These are phyloP conservation scores for Philonicus albiceps DNA, from an alignment of 2,888 invertebrate species.

Conservation along the genomic window DNA sequence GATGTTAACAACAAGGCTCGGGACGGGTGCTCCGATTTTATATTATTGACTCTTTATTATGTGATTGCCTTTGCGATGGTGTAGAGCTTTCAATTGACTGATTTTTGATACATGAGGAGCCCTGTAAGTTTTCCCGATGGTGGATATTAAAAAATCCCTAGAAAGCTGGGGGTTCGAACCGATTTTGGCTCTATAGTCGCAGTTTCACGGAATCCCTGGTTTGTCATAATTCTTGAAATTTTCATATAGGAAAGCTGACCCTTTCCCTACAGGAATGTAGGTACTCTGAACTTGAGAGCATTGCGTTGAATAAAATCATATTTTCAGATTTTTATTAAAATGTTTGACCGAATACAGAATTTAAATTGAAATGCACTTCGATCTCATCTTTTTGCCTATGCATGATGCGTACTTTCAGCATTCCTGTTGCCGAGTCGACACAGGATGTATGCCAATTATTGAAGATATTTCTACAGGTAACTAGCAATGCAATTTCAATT, in stretches of 20 bases:
- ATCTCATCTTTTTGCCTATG: background rate
- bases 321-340: background rate
- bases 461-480: background rate
- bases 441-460: background rate
- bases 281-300: background rate
- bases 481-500: background rate
- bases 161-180: background rate
- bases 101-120: conserved; percentile 31
- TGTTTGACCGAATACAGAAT: background rate
- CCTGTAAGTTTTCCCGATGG: background rate
- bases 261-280: background rate
- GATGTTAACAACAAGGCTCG: background rate
- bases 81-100: conserved; percentile 45
- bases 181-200: background rate
- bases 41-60: conserved; percentile 47
- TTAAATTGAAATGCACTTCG: background rate
- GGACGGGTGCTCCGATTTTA: conserved; percentile 36
- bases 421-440: background rate
- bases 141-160: conserved; percentile 16
- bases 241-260: conserved; percentile 2
- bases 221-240: background rate
- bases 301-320: background rate
- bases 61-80: conserved; percentile 45
- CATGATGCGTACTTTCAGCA: background rate
- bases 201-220: background rate